These are phyloP conservation scores for Plestiodon gilberti DNA, from an alignment of 2,113 vertebrate species.

Conservation along the genomic window DNA sequence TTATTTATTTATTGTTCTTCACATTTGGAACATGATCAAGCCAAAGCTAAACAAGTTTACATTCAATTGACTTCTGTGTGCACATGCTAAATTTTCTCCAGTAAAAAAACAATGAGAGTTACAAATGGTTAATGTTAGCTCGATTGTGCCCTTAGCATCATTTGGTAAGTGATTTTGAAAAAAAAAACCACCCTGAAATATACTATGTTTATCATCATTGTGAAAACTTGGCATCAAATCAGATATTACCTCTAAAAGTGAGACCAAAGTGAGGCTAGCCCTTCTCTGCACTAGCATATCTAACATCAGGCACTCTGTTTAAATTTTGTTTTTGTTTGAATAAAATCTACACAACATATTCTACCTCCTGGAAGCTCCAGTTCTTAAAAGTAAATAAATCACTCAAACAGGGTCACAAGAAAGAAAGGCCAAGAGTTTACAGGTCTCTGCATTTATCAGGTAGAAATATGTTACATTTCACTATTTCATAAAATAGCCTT, in stretches of 20 bases:
- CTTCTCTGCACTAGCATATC: slow-evolving; percentile 33
- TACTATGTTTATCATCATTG: slow-evolving; percentile 11
- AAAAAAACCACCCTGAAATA: neutral
- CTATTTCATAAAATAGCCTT: slow-evolving; percentile 79
- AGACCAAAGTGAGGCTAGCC: slow-evolving; percentile 58
- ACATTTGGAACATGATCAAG: neutral
- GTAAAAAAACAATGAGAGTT: neutral
- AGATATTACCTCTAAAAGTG: slow-evolving; percentile 46
- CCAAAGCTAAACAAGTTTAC: neutral
- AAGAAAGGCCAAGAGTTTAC: slow-evolving; percentile 93
- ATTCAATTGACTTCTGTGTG: neutral
- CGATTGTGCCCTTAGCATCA: neutral
- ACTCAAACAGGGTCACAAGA: slow-evolving; percentile 87
- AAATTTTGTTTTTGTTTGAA: slow-evolving; percentile 67
- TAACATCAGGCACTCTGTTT: slow-evolving; percentile 57
- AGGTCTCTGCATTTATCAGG: slow-evolving; percentile 90
- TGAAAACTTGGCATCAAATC: slow-evolving; percentile 51
- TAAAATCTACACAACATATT: slow-evolving; percentile 57
- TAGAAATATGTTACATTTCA: slow-evolving; percentile 88
- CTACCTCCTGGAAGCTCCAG: slow-evolving; percentile 68
- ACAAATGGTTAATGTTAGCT: neutral
- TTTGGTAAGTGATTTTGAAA: neutral
- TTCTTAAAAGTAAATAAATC: slow-evolving; percentile 85
- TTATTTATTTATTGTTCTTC: no score
- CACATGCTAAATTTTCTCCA: neutral